Evolutionary conservation across 2,113 vertebrate species (phyloP), one percentile per base, ranked within the genome.

Genomic region (Corydoras sp.): DNA sequence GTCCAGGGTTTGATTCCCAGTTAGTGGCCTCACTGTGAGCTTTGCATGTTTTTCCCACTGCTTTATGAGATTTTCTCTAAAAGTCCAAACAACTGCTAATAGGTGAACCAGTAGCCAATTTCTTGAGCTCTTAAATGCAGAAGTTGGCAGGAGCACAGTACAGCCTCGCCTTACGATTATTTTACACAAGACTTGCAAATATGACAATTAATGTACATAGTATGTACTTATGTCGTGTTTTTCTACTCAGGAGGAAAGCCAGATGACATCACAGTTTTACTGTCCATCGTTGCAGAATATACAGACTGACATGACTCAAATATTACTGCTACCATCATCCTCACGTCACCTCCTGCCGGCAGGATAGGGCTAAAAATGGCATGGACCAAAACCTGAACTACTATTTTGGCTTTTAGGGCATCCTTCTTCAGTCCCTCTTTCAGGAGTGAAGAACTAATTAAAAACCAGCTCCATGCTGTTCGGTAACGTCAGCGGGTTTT

Each of bases 211-310:
- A n/a, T n/a, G n/a, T 5, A 4, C 35, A 2, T 5, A 5, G 35
- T 43, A 4, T 43, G 35, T 43, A 43, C 4, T 8, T 2, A 43
- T 43, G 4, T 43, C 35, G 0, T 43, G 35, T 43, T 10, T 31
- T 12, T 68, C 8, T 69, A 50, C 78, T 4, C 84, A 99, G 96
- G 96, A 85, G 97, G 97, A 60, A 99, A 99, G 78, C 97, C 97
- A 76, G 97, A 99, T 58, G 97, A 99, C 85, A 99, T 99, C 90
- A 99, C 97, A 2, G 96, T 99, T 88, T 93, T 99, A 51, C 93
- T 99, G 66, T 99, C 97, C 2, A 98, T 99, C 35, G 97, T 99
- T 74, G 95, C 97, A 0, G 97, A 99, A 88, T 99, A 99, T 68
- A 94, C 97, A 81, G 95, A 99, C 93, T 99, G 68, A 84, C 11